Conservation (phyloP, 92 coral and sea anemone genomes). For the Epizoanthus ramosus region DNA sequence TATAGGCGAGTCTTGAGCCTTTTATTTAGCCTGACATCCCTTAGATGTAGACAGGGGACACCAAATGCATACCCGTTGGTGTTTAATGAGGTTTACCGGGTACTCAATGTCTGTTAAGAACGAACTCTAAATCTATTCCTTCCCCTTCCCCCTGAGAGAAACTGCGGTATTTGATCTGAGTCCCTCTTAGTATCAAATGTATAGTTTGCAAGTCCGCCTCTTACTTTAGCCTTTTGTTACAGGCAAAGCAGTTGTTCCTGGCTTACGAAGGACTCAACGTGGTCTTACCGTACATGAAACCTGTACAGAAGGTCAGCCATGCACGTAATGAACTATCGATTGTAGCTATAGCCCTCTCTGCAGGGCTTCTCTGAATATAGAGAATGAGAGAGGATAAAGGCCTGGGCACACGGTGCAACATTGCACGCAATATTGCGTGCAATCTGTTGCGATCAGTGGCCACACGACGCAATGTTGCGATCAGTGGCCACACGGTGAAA, state of each 20-base stretch:
- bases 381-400: too few species aligned
- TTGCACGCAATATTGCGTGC: too few species aligned
- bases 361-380: too few species aligned
- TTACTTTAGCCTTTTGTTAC: neutral
- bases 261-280: constrained; percentile 90
- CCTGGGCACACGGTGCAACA: too few species aligned
- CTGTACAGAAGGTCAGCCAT: constrained; percentile 79
- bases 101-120: too few species aligned
- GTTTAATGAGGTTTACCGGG: too few species aligned
- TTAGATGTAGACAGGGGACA: neutral
- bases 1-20: too few species aligned
- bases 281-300: constrained; percentile 86
- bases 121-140: neutral
- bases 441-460: too few species aligned
- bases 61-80: constrained; percentile 10
- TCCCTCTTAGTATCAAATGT: neutral
- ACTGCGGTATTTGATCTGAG: neutral
- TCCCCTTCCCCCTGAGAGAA: neutral
- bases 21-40: neutral
- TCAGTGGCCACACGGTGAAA: too few species aligned
- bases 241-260: constrained; percentile 95
- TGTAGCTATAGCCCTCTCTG: too few species aligned
- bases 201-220: neutral
- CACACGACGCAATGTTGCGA: too few species aligned
- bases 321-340: too few species aligned